Percentiles rank a stretch among this genome's conserved stretches.
Conservation (phyloP, 2,888 invertebrate genomes). For the Andrena marginata region DNA sequence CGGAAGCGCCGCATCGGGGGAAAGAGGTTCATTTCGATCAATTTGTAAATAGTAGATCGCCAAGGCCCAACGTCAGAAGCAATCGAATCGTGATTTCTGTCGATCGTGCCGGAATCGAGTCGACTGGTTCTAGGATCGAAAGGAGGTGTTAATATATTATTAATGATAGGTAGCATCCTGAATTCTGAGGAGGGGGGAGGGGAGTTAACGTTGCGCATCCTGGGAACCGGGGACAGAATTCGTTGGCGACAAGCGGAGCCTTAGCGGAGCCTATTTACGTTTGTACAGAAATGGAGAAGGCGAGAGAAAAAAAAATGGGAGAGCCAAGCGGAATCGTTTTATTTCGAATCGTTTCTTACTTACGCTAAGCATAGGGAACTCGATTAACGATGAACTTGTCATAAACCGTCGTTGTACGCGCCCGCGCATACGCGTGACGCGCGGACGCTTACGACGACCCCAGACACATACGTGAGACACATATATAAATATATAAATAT, state of each 20-base stretch:
- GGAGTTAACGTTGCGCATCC: slow-evolving; percentile 35
- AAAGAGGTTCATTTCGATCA: slow-evolving; percentile 14
- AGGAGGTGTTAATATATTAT: slow-evolving; percentile 40
- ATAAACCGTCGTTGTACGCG: slow-evolving; percentile 45
- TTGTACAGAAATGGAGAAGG: slow-evolving; percentile 40
- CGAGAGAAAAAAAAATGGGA: background rate
- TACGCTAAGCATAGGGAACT: slow-evolving; percentile 58
- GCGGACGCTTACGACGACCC: slow-evolving; percentile 46
- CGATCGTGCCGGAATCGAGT: slow-evolving; percentile 20
- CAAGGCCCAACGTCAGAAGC: slow-evolving; percentile 6
- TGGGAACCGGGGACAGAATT: slow-evolving; percentile 30
- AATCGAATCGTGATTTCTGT: slow-evolving; percentile 15
- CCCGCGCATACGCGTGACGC: slow-evolving; percentile 27
- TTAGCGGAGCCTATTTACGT: slow-evolving; percentile 57
- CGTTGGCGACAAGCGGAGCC: slow-evolving; percentile 55
- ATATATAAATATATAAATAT: slow-evolving; percentile 75
- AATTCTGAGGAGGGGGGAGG: slow-evolving; percentile 31
- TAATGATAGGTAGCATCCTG: slow-evolving; percentile 35
- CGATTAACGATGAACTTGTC: slow-evolving; percentile 58
- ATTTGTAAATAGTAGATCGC: slow-evolving; percentile 38
- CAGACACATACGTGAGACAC: slow-evolving; percentile 53
- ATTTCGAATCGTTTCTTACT: slow-evolving; percentile 70
- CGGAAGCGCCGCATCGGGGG: background rate
- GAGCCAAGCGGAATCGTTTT: slow-evolving; percentile 59
- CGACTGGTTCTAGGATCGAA: slow-evolving; percentile 53